Conservation (phyloP, 2,888 invertebrate species). For the Scelioninae gen. 1 region DNA sequence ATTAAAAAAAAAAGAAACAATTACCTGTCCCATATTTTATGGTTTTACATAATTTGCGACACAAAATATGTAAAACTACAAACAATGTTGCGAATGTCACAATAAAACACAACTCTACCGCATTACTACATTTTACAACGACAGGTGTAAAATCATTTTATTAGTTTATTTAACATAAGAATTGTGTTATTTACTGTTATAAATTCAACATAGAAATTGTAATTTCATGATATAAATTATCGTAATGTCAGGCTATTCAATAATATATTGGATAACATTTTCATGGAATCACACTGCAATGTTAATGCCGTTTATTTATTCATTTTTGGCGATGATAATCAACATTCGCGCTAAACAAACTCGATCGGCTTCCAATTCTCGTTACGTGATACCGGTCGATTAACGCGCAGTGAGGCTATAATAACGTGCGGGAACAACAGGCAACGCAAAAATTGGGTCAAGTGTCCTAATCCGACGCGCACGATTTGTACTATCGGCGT, state of each 20-base stretch:
- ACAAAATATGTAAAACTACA: too few relatives aligned
- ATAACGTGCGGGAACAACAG: conserved; percentile 22
- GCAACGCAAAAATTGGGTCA: conserved; percentile 52
- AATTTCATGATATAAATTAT: conserved; percentile 1
- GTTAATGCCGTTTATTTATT: conserved; percentile 38
- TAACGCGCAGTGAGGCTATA: background rate
- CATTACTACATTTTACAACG: too few relatives aligned
- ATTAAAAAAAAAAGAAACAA: too few relatives aligned
- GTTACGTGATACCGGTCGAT: conserved; percentile 12
- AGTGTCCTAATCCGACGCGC: conserved; percentile 44
- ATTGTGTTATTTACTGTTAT: too few relatives aligned
- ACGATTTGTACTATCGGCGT: conserved; percentile 23
- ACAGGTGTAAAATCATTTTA: too few relatives aligned
- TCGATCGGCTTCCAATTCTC: conserved; percentile 2
- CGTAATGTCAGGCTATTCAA: conserved; percentile 8
- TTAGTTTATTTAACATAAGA: too few relatives aligned
- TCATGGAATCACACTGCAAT: background rate
- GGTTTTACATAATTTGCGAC: too few relatives aligned
- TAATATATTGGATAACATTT: conserved; percentile 11
- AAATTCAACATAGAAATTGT: background rate
- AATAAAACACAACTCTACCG: too few relatives aligned
- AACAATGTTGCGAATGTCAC: too few relatives aligned
- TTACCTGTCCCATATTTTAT: too few relatives aligned
- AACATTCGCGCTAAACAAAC: too few relatives aligned
- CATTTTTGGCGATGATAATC: conserved; percentile 12